Conservation (phyloP, 2,888 invertebrate genomes). For the Dexiosoma caninum region DNA sequence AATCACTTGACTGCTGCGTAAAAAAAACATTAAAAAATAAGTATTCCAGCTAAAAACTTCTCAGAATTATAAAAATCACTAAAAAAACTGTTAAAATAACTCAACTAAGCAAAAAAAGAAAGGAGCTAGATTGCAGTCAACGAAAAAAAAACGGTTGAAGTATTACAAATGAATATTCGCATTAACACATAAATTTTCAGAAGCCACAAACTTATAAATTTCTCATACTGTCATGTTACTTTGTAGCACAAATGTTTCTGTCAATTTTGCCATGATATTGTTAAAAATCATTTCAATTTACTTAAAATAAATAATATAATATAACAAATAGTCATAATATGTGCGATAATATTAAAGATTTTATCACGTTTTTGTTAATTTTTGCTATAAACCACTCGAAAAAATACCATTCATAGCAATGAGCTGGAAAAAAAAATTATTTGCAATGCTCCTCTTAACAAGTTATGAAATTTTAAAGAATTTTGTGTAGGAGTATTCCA, state of each 20-base stretch:
- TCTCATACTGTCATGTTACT: too few relatives aligned
- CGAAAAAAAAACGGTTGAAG: too few relatives aligned
- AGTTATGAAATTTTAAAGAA: background rate
- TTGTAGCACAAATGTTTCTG: background rate
- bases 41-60: too few relatives aligned
- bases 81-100: too few relatives aligned
- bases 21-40: too few relatives aligned
- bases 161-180: too few relatives aligned
- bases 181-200: too few relatives aligned
- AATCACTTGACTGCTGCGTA: too few relatives aligned
- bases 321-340: background rate
- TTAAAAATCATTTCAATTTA: background rate
- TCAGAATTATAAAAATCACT: too few relatives aligned
- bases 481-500: background rate
- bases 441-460: background rate
- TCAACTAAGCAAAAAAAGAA: too few relatives aligned
- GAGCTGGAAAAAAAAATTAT: background rate
- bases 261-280: background rate
- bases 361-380: background rate
- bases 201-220: too few relatives aligned
- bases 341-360: background rate
- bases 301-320: background rate
- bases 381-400: background rate
- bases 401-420: slow-evolving; percentile 5
- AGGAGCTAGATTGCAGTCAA: too few relatives aligned